phyloP scores from a whole-genome alignment of 1,140 invertebrate genomes.

The Zelostemma sp. region DNA sequence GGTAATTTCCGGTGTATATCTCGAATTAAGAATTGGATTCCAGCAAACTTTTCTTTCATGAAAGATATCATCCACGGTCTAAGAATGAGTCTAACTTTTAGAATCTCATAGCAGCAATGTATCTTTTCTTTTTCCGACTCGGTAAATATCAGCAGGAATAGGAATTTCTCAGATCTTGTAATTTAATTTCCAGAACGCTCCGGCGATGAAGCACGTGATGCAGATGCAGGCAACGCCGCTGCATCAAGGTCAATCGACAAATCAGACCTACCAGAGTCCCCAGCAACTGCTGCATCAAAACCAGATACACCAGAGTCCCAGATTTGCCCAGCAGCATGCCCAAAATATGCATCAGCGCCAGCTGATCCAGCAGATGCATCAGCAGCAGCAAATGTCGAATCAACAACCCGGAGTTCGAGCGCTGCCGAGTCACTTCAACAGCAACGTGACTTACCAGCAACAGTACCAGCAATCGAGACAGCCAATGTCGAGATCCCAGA shows the following conservation, averaged over 20 bases:
- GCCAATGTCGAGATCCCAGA: slow-evolving; percentile 63
- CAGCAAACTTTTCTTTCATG: too few species aligned
- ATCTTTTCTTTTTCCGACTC: too few species aligned
- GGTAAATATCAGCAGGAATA: too few species aligned
- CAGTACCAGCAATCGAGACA: slow-evolving; percentile 68
- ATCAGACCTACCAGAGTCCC: slow-evolving; percentile 56
- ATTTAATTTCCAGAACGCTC: slow-evolving; percentile 27
- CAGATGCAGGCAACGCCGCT: slow-evolving; percentile 43
- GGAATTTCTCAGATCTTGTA: too few species aligned
- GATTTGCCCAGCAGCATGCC: slow-evolving; percentile 63
- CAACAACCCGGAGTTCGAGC: slow-evolving; percentile 46
- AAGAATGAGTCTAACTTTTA: too few species aligned
- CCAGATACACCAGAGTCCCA: slow-evolving; percentile 59
- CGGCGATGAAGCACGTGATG: slow-evolving; percentile 53
- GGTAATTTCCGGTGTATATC: slow-evolving; percentile 26
- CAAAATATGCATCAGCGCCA: slow-evolving; percentile 69
- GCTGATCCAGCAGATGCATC: slow-evolving; percentile 73
- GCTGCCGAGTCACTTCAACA: slow-evolving; percentile 52
- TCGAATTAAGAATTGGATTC: too few species aligned
- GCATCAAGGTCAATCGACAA: slow-evolving; percentile 38
- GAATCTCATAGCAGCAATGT: too few species aligned
- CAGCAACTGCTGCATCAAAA: slow-evolving; percentile 63
- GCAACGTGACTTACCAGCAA: slow-evolving; percentile 56
- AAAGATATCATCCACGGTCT: too few species aligned
- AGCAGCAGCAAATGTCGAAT: slow-evolving; percentile 63